phyloP scores from a whole-genome alignment of 2,113 vertebrate species.

The Aegithalos caudatus region DNA sequence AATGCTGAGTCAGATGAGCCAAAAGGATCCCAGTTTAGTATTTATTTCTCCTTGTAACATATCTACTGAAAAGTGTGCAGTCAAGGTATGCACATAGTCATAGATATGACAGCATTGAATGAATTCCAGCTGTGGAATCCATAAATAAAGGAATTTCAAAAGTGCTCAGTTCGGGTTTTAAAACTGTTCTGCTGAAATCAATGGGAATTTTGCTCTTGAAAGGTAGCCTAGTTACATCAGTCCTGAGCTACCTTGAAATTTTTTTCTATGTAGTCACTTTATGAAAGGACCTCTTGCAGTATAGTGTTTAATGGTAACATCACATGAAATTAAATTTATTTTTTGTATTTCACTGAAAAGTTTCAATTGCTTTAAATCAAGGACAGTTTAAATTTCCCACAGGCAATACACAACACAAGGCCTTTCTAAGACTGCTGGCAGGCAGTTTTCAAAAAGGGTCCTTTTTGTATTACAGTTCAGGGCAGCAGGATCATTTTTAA shows the following conservation, averaged over 20 bases:
- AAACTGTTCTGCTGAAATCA: not conserved
- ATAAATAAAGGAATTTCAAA: not conserved
- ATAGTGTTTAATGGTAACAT: not conserved
- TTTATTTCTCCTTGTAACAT: not conserved
- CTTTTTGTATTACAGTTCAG: not conserved
- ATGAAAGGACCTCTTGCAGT: not conserved
- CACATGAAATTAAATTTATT: not conserved
- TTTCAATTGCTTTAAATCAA: constrained; percentile 6
- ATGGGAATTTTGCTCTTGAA: not conserved
- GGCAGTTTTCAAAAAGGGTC: not conserved
- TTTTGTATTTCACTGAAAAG: not conserved
- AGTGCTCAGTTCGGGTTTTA: not conserved
- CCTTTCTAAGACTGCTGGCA: not conserved
- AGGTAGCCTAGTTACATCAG: not conserved
- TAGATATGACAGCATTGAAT: not conserved
- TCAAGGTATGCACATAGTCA: not conserved
- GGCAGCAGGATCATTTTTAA: constrained; percentile 1
- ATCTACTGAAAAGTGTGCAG: not conserved
- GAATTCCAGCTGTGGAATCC: not conserved
- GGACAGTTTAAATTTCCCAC: not conserved
- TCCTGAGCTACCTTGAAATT: not conserved
- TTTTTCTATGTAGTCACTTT: not conserved
- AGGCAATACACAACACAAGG: not conserved
- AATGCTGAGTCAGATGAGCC: not conserved
- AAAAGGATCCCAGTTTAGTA: not conserved